Evolutionary conservation across 2,888 invertebrate genomes (phyloP).

Genomic region (Drosophila helvetica): DNA sequence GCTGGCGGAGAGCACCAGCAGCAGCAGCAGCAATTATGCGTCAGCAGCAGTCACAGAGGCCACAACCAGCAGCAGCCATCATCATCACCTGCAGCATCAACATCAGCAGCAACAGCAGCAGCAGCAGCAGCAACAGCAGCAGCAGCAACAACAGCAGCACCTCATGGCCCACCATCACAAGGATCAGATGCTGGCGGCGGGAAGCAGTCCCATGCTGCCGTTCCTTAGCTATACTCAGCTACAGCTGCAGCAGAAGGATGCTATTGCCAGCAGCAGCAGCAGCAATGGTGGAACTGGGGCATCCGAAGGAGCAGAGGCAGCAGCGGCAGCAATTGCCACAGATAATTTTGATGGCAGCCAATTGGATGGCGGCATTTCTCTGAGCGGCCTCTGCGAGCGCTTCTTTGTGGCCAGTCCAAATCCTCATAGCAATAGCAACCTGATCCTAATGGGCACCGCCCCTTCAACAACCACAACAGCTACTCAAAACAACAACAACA

Average conservation of each 20-base stretch:
- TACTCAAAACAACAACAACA: slow-evolving; percentile 25
- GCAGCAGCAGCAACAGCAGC: slow-evolving; percentile 32
- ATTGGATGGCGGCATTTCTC: slow-evolving; percentile 62
- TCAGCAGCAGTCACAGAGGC: slow-evolving; percentile 52
- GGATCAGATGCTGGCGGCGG: slow-evolving; percentile 80
- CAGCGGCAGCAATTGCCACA: slow-evolving; percentile 12
- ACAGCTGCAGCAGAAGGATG: slow-evolving; percentile 59
- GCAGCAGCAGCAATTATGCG: slow-evolving; percentile 50
- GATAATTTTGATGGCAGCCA: slow-evolving; percentile 62
- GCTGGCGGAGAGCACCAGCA: slow-evolving; percentile 60
- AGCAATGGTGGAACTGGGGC: slow-evolving; percentile 10
- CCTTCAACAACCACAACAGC: slow-evolving; percentile 28
- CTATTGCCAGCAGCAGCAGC: slow-evolving; percentile 14
- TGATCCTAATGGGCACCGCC: slow-evolving; percentile 49
- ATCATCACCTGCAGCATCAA: slow-evolving; percentile 46
- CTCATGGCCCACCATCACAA: slow-evolving; percentile 70
- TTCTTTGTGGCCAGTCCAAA: slow-evolving; percentile 68
- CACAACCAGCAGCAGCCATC: slow-evolving; percentile 45
- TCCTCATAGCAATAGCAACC: slow-evolving; percentile 55
- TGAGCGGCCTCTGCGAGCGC: slow-evolving; percentile 71
- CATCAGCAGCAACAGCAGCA: slow-evolving; percentile 50
- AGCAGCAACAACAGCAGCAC: slow-evolving; percentile 47
- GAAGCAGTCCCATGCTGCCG: slow-evolving; percentile 67
- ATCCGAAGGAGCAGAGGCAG: slow-evolving; percentile 5
- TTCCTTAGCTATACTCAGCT: slow-evolving; percentile 59